phyloP scores from a whole-genome alignment of 2,113 vertebrate genomes.

The Centropristis striata region DNA sequence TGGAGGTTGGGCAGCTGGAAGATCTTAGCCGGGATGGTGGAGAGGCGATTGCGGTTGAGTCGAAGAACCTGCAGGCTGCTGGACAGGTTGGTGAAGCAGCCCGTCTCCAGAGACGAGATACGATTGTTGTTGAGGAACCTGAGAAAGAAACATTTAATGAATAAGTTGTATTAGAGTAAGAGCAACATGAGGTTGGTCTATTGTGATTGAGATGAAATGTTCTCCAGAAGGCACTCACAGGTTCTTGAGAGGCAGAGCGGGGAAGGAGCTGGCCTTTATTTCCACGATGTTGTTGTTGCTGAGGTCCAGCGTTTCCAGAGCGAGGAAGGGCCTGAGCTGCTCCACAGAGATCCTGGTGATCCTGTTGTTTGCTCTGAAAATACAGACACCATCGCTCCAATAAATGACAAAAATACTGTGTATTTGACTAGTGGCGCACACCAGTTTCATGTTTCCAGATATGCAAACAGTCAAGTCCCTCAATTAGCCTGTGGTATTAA shows the following conservation, averaged over 20 bases:
- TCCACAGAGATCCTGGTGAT: slow-evolving; percentile 87
- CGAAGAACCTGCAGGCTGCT: slow-evolving; percentile 91
- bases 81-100: slow-evolving; percentile 93
- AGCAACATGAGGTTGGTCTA: not conserved
- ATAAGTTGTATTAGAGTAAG: not conserved
- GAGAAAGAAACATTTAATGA: slow-evolving; percentile 31
- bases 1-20: slow-evolving; percentile 95
- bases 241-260: slow-evolving; percentile 90
- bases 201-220: not conserved
- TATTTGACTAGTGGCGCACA: slow-evolving; percentile 52
- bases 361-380: slow-evolving; percentile 94
- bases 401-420: slow-evolving; percentile 68
- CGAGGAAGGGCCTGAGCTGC: slow-evolving; percentile 86
- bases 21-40: slow-evolving; percentile 92
- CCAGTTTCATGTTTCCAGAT: slow-evolving; percentile 59
- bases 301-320: slow-evolving; percentile 94
- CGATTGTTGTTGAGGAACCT: slow-evolving; percentile 95
- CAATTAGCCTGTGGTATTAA: slow-evolving; percentile 66
- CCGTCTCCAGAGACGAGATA: slow-evolving; percentile 90
- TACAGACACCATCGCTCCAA: slow-evolving; percentile 69
- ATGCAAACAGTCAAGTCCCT: slow-evolving; percentile 57
- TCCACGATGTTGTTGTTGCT: slow-evolving; percentile 93
- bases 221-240: slow-evolving; percentile 85
- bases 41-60: slow-evolving; percentile 93
- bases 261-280: slow-evolving; percentile 89